Conservation (phyloP, 2,888 invertebrate species). For the Kryphioiulus occultus region DNA sequence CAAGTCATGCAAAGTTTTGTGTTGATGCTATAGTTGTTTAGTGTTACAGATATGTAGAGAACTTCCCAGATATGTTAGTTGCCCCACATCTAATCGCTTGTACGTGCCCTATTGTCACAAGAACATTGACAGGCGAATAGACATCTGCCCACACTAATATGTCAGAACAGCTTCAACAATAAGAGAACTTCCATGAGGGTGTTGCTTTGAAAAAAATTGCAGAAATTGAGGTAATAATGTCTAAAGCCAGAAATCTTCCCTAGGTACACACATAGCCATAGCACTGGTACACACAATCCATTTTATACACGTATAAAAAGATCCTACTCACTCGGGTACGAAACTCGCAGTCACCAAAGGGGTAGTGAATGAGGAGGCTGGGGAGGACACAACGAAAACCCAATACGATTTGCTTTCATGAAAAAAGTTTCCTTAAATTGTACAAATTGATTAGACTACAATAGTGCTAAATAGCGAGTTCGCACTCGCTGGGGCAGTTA, state of each 20-base stretch:
- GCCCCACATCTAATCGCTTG: neutral
- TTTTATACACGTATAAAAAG: slow-evolving; percentile 10
- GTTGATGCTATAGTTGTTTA: too few species aligned
- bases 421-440: neutral
- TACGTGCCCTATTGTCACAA: neutral
- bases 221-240: neutral
- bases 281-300: neutral
- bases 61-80: neutral
- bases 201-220: neutral
- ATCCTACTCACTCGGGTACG: slow-evolving; percentile 24
- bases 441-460: slow-evolving; percentile 17
- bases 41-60: neutral
- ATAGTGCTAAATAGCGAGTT: neutral
- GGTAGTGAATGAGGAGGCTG: neutral
- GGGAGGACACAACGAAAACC: neutral
- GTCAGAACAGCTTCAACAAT: neutral
- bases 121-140: neutral
- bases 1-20: too few species aligned
- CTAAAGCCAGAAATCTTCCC: slow-evolving; percentile 1
- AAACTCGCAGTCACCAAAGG: neutral
- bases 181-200: neutral
- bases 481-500: neutral
- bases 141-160: neutral
- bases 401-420: neutral
- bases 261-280: neutral